Evolutionary conservation across 2,113 vertebrate species (phyloP).

Genomic region (Ophiodon elongatus): DNA sequence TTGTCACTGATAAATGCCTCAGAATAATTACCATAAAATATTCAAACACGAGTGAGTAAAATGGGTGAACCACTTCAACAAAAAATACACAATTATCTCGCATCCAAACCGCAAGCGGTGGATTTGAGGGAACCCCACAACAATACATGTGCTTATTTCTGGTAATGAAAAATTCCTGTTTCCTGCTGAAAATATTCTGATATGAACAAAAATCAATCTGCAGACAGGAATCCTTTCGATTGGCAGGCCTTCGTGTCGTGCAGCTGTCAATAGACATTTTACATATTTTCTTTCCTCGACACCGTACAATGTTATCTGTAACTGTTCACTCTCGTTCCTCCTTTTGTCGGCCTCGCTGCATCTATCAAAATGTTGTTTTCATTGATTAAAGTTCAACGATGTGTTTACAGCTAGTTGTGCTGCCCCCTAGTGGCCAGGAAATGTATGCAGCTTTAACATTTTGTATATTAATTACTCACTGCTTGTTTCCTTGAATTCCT

Average conservation of each 20-base stretch:
- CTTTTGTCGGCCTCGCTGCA: too few relatives aligned
- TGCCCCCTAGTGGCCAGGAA: too few relatives aligned
- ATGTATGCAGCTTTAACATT: too few relatives aligned
- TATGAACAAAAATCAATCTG: background rate
- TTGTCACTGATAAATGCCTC: slow-evolving; percentile 30
- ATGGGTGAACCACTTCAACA: slow-evolving; percentile 4
- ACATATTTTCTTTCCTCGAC: background rate
- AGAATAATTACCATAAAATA: slow-evolving; percentile 49
- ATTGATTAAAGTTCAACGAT: too few relatives aligned
- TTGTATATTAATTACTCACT: too few relatives aligned
- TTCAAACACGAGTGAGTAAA: slow-evolving; percentile 26
- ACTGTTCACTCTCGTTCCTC: too few relatives aligned
- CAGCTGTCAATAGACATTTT: background rate
- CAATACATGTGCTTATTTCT: background rate
- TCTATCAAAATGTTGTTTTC: too few relatives aligned
- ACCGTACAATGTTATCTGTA: background rate
- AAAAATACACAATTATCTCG: slow-evolving; percentile 5
- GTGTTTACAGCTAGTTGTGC: too few relatives aligned
- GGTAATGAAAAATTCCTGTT: background rate
- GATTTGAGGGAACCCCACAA: background rate
- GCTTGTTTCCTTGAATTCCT: too few relatives aligned
- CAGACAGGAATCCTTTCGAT: background rate
- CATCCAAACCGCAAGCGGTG: background rate
- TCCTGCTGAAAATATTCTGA: background rate
- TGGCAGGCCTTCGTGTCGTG: background rate